Conservation (phyloP, 1,140 invertebrate genomes). For the Dreissena rostriformis region DNA sequence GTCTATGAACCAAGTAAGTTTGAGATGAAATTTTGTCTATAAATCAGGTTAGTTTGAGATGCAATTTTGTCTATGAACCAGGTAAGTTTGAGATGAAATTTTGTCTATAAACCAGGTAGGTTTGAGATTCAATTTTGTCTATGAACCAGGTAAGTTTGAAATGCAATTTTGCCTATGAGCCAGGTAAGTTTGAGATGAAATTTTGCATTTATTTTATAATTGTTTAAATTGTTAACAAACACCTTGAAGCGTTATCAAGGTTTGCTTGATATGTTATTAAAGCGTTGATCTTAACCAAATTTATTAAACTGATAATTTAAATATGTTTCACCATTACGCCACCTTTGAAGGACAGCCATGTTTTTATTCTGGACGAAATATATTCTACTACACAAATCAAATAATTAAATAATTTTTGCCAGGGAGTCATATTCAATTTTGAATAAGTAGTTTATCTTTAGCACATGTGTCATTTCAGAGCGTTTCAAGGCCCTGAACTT, state of each 20-base stretch:
- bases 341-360: no score
- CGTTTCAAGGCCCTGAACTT: conserved; percentile 13
- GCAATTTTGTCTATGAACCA: background rate
- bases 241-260: background rate
- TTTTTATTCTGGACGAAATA: background rate
- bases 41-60: background rate
- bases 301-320: background rate
- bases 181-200: background rate
- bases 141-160: conserved; percentile 8
- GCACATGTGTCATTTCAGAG: background rate
- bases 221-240: background rate
- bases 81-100: conserved; percentile 2
- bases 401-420: background rate
- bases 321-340: no score
- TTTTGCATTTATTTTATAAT: background rate
- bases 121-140: background rate
- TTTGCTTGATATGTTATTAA: background rate
- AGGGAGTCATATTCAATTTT: background rate
- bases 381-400: background rate
- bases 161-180: background rate
- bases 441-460: background rate
- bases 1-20: conserved; percentile 14
- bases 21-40: background rate
- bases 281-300: no score
- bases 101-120: background rate